Percentiles rank a stretch among this genome's conserved stretches.
phyloP scores from a whole-genome alignment of 2,113 vertebrate genomes.

The Halcyon malimbica region DNA sequence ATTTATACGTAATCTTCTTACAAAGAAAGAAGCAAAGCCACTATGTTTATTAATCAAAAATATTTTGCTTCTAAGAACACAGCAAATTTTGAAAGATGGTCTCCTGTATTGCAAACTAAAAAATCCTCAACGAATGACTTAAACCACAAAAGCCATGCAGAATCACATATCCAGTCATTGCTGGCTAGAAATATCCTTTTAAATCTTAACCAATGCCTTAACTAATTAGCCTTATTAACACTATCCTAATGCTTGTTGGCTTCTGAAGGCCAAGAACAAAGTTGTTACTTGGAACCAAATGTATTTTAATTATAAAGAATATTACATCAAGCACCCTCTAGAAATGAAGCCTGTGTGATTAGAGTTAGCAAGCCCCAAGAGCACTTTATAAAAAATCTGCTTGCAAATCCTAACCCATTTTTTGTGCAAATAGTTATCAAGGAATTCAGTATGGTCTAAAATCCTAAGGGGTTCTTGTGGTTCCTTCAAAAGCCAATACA shows the following conservation, averaged over 20 bases:
- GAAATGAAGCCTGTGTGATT: background rate
- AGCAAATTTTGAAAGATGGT: background rate
- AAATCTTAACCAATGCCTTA: background rate
- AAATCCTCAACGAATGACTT: background rate
- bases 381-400: background rate
- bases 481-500: background rate
- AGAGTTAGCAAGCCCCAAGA: background rate
- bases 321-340: background rate
- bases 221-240: background rate
- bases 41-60: background rate
- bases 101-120: background rate
- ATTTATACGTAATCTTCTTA: background rate
- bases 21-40: background rate
- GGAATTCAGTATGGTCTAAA: background rate
- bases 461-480: background rate
- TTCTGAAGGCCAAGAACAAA: slow-evolving; percentile 16
- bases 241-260: background rate
- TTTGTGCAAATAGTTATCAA: background rate
- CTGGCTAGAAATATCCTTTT: background rate
- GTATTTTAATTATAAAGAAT: slow-evolving; percentile 9
- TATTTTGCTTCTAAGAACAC: background rate
- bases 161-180: background rate
- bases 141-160: background rate
- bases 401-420: background rate
- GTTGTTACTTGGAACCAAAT: slow-evolving; percentile 1